Conservation (phyloP, 2,113 vertebrate species). For the Pseudorhombus dupliciocellatus region DNA sequence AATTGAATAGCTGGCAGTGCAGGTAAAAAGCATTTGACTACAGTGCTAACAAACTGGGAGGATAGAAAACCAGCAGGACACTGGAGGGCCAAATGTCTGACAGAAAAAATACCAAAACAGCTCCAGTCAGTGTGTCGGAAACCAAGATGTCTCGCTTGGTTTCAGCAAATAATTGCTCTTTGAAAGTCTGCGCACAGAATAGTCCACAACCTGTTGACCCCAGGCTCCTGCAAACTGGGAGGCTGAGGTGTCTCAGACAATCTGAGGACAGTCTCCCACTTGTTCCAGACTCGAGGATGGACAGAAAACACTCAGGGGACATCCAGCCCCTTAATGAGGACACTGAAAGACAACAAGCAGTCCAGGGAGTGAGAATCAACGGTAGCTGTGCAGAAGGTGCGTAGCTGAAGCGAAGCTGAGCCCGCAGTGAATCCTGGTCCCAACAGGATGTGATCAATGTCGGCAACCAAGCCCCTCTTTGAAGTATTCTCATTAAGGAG, state of each 20-base stretch:
- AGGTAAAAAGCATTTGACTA: background rate
- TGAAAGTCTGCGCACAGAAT: conserved; percentile 20
- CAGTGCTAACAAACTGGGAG: background rate
- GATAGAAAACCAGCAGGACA: conserved; percentile 13
- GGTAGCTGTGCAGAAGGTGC: conserved; percentile 33
- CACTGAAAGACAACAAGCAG: conserved; percentile 36
- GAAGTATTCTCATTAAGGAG: conserved; percentile 54
- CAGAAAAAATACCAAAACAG: conserved; percentile 34
- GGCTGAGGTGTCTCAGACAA: conserved; percentile 13
- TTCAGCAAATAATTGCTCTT: conserved; percentile 24
- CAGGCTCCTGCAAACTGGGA: conserved; percentile 10
- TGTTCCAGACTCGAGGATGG: conserved; percentile 10
- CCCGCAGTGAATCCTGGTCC: conserved; percentile 41
- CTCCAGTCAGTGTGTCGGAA: conserved; percentile 29
- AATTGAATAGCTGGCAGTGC: background rate
- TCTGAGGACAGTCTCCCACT: conserved; percentile 10
- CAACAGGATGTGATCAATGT: conserved; percentile 50
- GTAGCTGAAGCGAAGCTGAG: conserved; percentile 56
- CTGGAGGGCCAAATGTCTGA: conserved; percentile 10
- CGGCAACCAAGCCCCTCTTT: conserved; percentile 41
- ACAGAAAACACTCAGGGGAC: conserved; percentile 18
- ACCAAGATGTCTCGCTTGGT: conserved; percentile 29
- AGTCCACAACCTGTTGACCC: background rate
- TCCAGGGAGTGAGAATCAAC: conserved; percentile 41
- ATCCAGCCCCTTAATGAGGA: conserved; percentile 33